A percentile compares a stretch with the other conserved stretches of the same genome.
Conservation (phyloP, 2,888 invertebrate genomes). For the Stenodera caucasica region DNA sequence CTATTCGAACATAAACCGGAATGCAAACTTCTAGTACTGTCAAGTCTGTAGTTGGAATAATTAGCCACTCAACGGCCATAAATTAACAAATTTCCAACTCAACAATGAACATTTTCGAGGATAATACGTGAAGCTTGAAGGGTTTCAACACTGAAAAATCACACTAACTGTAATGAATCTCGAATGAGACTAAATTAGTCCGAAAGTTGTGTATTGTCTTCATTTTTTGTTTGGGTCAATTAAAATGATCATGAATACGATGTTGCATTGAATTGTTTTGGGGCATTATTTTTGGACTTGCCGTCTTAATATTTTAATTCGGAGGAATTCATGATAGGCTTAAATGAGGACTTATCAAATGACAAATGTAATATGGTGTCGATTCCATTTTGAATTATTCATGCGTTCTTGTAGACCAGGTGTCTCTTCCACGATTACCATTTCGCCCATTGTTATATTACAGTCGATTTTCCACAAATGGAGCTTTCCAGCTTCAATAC, state of each 20-base stretch:
- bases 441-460: too few species aligned
- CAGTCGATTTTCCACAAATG: not conserved
- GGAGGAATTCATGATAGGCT: too few species aligned
- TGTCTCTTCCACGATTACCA: not conserved
- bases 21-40: constrained; percentile 9
- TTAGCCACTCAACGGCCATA: not conserved
- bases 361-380: constrained; percentile 24
- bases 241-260: not conserved
- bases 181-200: too few species aligned
- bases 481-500: not conserved
- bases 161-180: not conserved
- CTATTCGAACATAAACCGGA: not conserved
- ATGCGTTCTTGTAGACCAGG: constrained; percentile 15
- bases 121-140: not conserved
- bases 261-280: not conserved
- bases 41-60: not conserved
- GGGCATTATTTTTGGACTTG: too few species aligned
- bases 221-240: not conserved
- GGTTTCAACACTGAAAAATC: not conserved
- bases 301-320: too few species aligned
- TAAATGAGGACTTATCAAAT: not conserved
- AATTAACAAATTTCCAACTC: not conserved
- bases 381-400: constrained; percentile 20
- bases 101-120: not conserved
- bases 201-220: not conserved